Evolutionary conservation across 2,888 invertebrate species (phyloP).

Genomic region (Vannuccia rotundouncinata): DNA sequence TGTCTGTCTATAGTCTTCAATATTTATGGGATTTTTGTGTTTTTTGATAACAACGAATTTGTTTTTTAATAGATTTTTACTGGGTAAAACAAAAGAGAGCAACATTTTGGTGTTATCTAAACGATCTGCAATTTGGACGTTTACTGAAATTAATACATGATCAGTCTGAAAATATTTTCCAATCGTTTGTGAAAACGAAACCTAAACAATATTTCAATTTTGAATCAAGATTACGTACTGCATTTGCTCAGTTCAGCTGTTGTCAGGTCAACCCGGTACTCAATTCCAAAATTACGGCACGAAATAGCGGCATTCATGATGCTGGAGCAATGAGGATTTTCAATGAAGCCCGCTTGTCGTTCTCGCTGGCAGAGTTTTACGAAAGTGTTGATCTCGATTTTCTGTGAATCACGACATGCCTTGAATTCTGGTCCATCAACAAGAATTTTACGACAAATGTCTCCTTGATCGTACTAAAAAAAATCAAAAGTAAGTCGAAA

Average conservation of each 20-base stretch:
- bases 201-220: neutral
- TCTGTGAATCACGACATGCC: constrained; percentile 27
- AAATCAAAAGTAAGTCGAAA: neutral
- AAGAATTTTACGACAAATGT: constrained; percentile 14
- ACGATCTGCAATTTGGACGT: too few species aligned
- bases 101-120: too few species aligned
- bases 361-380: constrained; percentile 4
- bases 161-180: too few species aligned
- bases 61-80: too few species aligned
- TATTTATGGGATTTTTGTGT: too few species aligned
- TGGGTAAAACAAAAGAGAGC: too few species aligned
- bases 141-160: too few species aligned
- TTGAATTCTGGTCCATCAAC: constrained; percentile 28
- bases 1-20: too few species aligned
- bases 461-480: neutral
- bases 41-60: too few species aligned
- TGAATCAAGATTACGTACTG: neutral
- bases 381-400: neutral
- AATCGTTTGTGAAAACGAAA: too few species aligned
- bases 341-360: neutral
- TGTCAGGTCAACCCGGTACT: constrained; percentile 2
- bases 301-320: constrained; percentile 29
- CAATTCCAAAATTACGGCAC: constrained; percentile 12
- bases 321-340: neutral
- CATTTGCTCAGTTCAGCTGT: neutral